Evolutionary conservation across 1,140 invertebrate species (phyloP).

Genomic region (Microplitis demolitor): DNA sequence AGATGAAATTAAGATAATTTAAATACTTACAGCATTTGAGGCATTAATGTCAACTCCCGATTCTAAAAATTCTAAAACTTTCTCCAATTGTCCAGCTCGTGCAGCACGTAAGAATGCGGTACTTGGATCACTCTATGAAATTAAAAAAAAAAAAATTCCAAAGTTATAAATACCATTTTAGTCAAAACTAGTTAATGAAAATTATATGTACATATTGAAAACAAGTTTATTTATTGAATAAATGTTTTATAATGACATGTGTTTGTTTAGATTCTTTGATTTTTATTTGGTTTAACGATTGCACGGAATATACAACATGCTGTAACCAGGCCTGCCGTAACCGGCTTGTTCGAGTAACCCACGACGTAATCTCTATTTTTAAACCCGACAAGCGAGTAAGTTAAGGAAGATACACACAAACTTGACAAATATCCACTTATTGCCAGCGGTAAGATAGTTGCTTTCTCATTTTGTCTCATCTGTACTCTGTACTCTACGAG

Average conservation of each 20-base stretch:
- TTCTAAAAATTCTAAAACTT: slow-evolving; percentile 93
- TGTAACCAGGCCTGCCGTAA: slow-evolving; percentile 6
- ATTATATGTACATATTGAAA: not conserved
- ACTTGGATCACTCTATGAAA: slow-evolving; percentile 78
- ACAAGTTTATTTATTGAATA: not conserved
- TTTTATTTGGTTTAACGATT: slow-evolving; percentile 10
- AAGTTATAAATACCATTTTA: not conserved
- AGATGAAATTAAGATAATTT: not conserved
- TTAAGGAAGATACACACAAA: slow-evolving; percentile 23
- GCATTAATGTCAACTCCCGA: slow-evolving; percentile 96
- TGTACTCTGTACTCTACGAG: too few relatives aligned
- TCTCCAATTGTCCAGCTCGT: slow-evolving; percentile 93
- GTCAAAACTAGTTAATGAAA: not conserved
- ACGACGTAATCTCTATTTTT: slow-evolving; percentile 34
- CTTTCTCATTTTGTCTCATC: not conserved
- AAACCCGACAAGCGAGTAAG: slow-evolving; percentile 16
- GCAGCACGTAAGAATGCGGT: slow-evolving; percentile 92
- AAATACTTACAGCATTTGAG: slow-evolving; percentile 89
- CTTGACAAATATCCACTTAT: slow-evolving; percentile 5
- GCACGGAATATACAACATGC: not conserved
- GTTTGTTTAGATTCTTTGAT: slow-evolving; percentile 2
- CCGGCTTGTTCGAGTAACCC: slow-evolving; percentile 4
- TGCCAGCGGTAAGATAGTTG: slow-evolving; percentile 1
- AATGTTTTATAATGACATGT: not conserved
- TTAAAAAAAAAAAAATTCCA: slow-evolving; percentile 40